Base-by-base conservation (phyloP, 1,140 invertebrate species). In the Zaprionus nigranus region DNA sequence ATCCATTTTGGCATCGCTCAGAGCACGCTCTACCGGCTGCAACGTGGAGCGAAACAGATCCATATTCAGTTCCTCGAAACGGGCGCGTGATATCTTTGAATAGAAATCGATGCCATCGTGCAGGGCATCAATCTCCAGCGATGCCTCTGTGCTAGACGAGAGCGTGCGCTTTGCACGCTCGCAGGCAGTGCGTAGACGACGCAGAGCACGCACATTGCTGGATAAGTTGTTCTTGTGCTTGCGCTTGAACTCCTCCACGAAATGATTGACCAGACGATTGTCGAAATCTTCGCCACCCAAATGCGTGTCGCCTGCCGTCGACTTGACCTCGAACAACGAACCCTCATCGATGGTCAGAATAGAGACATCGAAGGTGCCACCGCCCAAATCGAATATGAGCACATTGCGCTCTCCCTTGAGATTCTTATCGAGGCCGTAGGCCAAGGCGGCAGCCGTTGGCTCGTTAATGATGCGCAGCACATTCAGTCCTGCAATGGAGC, bases 271-370 rank as follows among this genome's bases (percentile, higher is more conserved):
- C 93, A 99, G 94, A 46, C 97, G 93, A 88, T 96, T 96, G 85
- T 98, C 95, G 66, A 95, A 97, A 94, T 96, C 96, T 93, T 96
- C 95, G 2, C 96, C 96, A 9, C 96, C 96, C 53, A 97, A 93
- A 90, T 96, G 96, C 0, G 96, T 96, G 79, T 96, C 96, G 1
- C 96, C 96, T 0, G 96, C 96, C 7, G 97, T 97, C 1, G 97
- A 94, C 92, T 95, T 95, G 0, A 97, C 96, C 94, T 98, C 95
- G 79, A 96, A 96, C 22, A 96, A 91, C 0, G 96, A 96, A 6
- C 97, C 97, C 92, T 98, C 97, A 71, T 96, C 96, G 91, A 98
- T 98, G 57, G 96, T 95, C 1, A 98, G 92, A 51, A 98, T 95
- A 17, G 97, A 98, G 0, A 98, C 97, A 93, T 98, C 97, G 72